Conservation (phyloP, 2,797 vertebrate genomes). For the Oryzias sinensis region DNA sequence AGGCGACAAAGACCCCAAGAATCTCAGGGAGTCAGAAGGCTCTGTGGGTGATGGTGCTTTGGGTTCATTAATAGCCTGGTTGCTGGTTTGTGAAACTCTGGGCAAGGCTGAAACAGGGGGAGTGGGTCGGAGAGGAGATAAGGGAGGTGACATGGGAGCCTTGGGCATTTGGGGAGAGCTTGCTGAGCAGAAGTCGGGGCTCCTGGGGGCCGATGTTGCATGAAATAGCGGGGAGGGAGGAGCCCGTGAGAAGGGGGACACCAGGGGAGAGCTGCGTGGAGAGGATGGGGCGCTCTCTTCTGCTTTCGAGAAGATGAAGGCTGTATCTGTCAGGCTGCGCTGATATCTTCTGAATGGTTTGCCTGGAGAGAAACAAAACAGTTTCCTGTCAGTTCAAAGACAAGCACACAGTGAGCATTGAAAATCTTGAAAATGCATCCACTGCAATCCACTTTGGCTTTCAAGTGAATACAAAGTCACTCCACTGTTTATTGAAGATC, state of each 20-base stretch:
- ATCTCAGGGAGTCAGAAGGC: slow-evolving; percentile 55
- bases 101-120: slow-evolving; percentile 45
- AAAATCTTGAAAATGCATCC: slow-evolving; percentile 1
- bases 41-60: slow-evolving; percentile 43
- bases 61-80: slow-evolving; percentile 32
- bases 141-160: slow-evolving; percentile 52
- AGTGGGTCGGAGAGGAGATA: slow-evolving; percentile 46
- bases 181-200: slow-evolving; percentile 59
- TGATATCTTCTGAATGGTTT: slow-evolving; percentile 83
- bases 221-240: slow-evolving; percentile 54
- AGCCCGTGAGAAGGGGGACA: slow-evolving; percentile 75
- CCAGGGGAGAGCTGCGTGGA: slow-evolving; percentile 69
- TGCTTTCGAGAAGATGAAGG: slow-evolving; percentile 81
- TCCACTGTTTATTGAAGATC: neutral
- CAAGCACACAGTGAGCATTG: neutral
- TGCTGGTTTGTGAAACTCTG: slow-evolving; percentile 24
- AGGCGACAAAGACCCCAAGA: slow-evolving; percentile 45
- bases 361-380: slow-evolving; percentile 53
- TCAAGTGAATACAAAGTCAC: neutral
- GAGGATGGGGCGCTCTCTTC: slow-evolving; percentile 61
- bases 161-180: slow-evolving; percentile 50
- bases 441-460: neutral
- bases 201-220: slow-evolving; percentile 63
- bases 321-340: slow-evolving; percentile 86
- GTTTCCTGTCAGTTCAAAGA: slow-evolving; percentile 4